phyloP scores from a whole-genome alignment of 2,888 invertebrate species.

The Argyresthia goedartella region DNA sequence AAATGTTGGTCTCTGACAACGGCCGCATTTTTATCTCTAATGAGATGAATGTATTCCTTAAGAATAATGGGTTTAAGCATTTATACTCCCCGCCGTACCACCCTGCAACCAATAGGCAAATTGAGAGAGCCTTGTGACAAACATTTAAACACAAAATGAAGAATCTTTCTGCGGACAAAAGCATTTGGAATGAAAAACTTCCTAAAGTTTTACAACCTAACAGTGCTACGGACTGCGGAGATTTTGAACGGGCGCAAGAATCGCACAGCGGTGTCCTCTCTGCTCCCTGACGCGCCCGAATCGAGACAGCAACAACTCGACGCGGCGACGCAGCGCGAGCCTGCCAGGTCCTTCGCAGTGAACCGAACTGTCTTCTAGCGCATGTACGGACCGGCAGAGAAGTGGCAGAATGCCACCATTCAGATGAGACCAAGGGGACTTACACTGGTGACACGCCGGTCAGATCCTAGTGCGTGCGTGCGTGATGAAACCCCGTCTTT shows the following conservation, averaged over 20 bases:
- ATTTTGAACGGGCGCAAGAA: conserved; percentile 9
- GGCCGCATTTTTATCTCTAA: conserved; percentile 17
- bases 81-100: conserved; percentile 15
- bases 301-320: background rate
- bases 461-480: background rate
- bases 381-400: background rate
- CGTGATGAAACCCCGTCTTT: no score
- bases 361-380: background rate
- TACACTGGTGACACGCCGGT: background rate
- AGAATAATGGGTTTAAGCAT: conserved; percentile 10
- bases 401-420: background rate
- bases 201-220: conserved; percentile 4
- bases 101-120: conserved; percentile 12
- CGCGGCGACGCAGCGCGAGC: background rate
- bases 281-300: conserved; percentile 3
- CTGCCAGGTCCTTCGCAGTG: background rate
- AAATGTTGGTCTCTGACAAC: conserved; percentile 18
- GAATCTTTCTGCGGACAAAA: background rate
- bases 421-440: background rate
- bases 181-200: background rate
- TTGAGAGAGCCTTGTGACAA: conserved; percentile 10
- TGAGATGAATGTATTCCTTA: conserved; percentile 15
- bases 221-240: conserved; percentile 8
- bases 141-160: conserved; percentile 3
- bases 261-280: conserved; percentile 2